phyloP scores from a whole-genome alignment of 2,113 vertebrate genomes.

The Pogonocichla stellata region DNA sequence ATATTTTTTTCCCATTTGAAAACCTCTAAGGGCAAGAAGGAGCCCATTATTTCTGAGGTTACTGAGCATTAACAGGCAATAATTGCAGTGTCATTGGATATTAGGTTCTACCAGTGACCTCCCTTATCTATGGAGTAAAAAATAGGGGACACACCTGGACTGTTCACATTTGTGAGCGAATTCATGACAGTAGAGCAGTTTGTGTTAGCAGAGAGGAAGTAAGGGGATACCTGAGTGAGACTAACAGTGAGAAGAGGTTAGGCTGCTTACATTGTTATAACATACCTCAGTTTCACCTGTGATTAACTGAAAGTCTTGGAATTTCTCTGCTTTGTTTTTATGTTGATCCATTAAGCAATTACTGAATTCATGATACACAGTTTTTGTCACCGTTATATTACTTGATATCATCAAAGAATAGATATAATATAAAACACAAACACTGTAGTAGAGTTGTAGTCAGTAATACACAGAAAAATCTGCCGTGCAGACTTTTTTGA shows the following conservation, averaged over 20 bases:
- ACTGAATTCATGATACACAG: neutral
- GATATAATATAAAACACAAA: neutral
- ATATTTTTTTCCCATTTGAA: neutral
- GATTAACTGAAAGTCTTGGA: neutral
- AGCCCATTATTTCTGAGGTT: neutral
- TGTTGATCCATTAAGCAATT: neutral
- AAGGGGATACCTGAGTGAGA: neutral
- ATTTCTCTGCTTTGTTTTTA: neutral
- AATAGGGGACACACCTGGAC: neutral
- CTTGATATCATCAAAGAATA: neutral
- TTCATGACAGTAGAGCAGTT: neutral
- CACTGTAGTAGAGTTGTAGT: accelerated
- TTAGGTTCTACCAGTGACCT: neutral
- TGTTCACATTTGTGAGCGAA: neutral
- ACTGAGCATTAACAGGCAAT: neutral
- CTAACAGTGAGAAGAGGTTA: neutral
- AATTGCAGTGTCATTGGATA: neutral
- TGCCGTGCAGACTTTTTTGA: neutral
- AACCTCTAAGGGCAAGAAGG: neutral
- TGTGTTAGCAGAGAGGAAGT: neutral
- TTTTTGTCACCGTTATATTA: neutral
- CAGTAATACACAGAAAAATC: neutral
- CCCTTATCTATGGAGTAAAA: neutral
- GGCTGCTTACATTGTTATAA: neutral
- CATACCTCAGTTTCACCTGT: neutral